A percentile compares a stretch with the other conserved stretches of the same genome.
phyloP scores from a whole-genome alignment of 2,113 vertebrate species.

The Apteryx mantelli region DNA sequence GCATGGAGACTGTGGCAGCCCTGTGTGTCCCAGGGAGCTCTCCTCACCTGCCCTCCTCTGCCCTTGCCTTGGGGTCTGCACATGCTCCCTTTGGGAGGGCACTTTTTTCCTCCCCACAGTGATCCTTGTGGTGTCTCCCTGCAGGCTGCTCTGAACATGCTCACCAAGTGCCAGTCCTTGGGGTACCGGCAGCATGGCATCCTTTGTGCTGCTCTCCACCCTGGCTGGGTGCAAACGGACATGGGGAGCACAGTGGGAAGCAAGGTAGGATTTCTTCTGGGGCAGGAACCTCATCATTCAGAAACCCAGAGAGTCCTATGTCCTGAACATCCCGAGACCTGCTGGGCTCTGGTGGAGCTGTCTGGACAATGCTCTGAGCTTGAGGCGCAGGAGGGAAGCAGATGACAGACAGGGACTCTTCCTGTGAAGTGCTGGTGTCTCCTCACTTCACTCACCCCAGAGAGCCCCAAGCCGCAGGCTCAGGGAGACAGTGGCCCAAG shows the following conservation, averaged over 20 bases:
- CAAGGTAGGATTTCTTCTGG: neutral
- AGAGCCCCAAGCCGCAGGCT: too few relatives aligned
- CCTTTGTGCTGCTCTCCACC: too few relatives aligned
- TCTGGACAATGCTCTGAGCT: neutral
- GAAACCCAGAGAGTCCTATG: neutral
- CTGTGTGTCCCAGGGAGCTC: neutral
- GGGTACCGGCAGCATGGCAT: too few relatives aligned
- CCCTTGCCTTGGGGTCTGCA: accelerated
- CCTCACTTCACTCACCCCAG: neutral
- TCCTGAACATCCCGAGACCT: neutral
- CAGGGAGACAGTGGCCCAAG: neutral
- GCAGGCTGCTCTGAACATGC: too few relatives aligned
- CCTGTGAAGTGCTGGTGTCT: neutral
- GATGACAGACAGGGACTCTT: neutral
- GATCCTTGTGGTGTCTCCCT: too few relatives aligned
- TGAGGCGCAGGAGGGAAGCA: neutral
- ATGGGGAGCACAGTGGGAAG: too few relatives aligned
- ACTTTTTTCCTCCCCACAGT: too few relatives aligned
- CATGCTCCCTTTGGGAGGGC: too few relatives aligned
- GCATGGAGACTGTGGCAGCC: neutral
- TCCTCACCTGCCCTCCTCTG: neutral
- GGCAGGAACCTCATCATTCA: neutral
- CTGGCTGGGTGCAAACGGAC: too few relatives aligned
- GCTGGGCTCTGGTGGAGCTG: neutral
- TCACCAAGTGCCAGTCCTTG: too few relatives aligned